These are phyloP conservation scores for Liodrosophila aerea DNA, from an alignment of 2,888 invertebrate genomes.

Conservation along the genomic window DNA sequence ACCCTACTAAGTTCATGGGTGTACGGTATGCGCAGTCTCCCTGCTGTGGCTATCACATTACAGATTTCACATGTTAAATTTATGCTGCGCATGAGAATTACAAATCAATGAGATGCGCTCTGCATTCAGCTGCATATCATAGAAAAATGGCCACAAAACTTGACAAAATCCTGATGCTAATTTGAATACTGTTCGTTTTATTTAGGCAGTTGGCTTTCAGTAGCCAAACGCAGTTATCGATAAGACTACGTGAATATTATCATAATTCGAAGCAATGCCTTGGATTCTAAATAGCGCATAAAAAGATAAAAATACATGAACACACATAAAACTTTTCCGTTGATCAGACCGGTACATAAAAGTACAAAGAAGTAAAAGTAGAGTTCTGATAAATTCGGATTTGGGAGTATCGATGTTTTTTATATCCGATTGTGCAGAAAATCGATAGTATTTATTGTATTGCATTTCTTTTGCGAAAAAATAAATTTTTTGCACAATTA, in stretches of 20 bases:
- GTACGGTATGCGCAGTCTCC: conserved; percentile 6
- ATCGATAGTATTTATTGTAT: too few species aligned
- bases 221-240: conserved; percentile 11
- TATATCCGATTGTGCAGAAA: too few species aligned
- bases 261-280: conserved; percentile 9
- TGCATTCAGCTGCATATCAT: conserved; percentile 37
- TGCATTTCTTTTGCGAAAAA: too few species aligned
- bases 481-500: too few species aligned
- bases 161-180: conserved; percentile 30
- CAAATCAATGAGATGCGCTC: conserved; percentile 75
- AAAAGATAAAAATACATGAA: conserved; percentile 29
- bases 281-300: conserved; percentile 62
- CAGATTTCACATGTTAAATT: conserved; percentile 78
- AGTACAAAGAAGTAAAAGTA: too few species aligned
- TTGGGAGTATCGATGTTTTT: too few species aligned
- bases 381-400: too few species aligned
- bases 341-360: too few species aligned
- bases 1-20: neutral
- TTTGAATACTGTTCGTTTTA: conserved; percentile 50
- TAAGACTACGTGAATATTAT: conserved; percentile 9
- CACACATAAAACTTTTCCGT: conserved; percentile 5
- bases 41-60: conserved; percentile 63
- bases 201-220: conserved; percentile 1
- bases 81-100: conserved; percentile 73
- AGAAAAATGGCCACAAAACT: conserved; percentile 54